These are phyloP conservation scores for Chloroclysta siterata DNA, from an alignment of 2,888 invertebrate species.

Conservation along the genomic window DNA sequence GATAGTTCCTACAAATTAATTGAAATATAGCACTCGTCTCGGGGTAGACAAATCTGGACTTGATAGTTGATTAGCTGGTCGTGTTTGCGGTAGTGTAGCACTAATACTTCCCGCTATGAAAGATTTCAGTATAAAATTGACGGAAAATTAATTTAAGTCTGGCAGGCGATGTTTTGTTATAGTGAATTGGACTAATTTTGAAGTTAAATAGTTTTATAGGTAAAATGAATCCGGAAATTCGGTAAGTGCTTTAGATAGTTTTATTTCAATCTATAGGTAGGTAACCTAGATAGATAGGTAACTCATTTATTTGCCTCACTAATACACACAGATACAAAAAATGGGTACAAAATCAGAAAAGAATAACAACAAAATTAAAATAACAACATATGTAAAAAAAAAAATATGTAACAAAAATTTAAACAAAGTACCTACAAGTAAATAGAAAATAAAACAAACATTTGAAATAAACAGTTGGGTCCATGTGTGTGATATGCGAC, in stretches of 20 bases:
- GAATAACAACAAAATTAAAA: too few species aligned
- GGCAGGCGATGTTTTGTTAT: constrained; percentile 34
- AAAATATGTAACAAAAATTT: too few species aligned
- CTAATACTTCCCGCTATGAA: constrained; percentile 8
- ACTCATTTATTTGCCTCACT: too few species aligned
- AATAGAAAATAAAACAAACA: too few species aligned
- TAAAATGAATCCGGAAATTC: constrained; percentile 29
- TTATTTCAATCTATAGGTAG: too few species aligned
- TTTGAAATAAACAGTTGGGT: too few species aligned
- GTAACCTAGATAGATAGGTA: too few species aligned
- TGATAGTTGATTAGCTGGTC: constrained; percentile 55
- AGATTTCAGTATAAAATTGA: constrained; percentile 26
- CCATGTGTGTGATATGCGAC: too few species aligned
- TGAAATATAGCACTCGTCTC: constrained; percentile 65
- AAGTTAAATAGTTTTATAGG: constrained; percentile 6
- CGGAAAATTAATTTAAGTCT: constrained; percentile 11
- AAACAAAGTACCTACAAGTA: too few species aligned
- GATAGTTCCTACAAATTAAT: constrained; percentile 70
- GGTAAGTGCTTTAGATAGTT: constrained; percentile 32
- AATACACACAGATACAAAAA: too few species aligned
- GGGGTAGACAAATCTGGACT: constrained; percentile 60
- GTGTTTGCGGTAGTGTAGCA: constrained; percentile 24
- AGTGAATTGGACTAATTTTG: constrained; percentile 7
- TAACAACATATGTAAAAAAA: too few species aligned
- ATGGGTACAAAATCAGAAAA: too few species aligned